Base-by-base conservation (phyloP, 2,797 vertebrate species). In the Channallabes apus region DNA sequence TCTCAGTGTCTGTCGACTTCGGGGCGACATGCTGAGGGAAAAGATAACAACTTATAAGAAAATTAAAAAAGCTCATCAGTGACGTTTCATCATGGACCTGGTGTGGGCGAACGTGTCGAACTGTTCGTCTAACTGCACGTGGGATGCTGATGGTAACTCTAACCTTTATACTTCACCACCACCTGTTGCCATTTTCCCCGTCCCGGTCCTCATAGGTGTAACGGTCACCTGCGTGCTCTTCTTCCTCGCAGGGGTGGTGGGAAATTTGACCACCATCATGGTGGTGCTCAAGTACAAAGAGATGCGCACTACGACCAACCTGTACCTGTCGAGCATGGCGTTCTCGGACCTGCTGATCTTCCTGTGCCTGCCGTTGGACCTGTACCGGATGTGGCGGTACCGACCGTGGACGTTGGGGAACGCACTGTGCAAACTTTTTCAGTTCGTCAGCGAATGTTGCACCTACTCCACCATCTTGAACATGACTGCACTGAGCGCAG, bases 321-420 rank as follows among this genome's bases (percentile, higher is more conserved):
- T 99, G 76, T 99, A 99, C 94, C 93, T 99, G 88, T 98, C 96
- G 89, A 99, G 98, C 94, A 98, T 99, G 98, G 98, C 98, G 6
- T 96, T 98, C 69, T 99, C 98, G 0, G 98, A 99, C 93, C 92
- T 99, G 77, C 94, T 99, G 59, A 98, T 99, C 89, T 99, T 99
- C 89, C 93, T 99, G 72, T 99, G 98, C 87, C 97, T 99, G 97
- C 98, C 98, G 0, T 94, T 99, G 68, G 98, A 99, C 91, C 95
- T 99, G 56, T 97, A 98, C 86, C 95, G 97, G 78, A 96, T 99
- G 91, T 99, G 98, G 98, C 95, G 97, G 90, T 98, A 98, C 93
- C 93, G 96, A 73, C 98, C 98, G 64, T 99, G 98, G 98, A 96
- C 96, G 89, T 95, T 99, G 0, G 98, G 98, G 2, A 95, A 96